Evolutionary conservation across 2,113 vertebrate genomes (phyloP).

Genomic region (Cinclus mexicanus): DNA sequence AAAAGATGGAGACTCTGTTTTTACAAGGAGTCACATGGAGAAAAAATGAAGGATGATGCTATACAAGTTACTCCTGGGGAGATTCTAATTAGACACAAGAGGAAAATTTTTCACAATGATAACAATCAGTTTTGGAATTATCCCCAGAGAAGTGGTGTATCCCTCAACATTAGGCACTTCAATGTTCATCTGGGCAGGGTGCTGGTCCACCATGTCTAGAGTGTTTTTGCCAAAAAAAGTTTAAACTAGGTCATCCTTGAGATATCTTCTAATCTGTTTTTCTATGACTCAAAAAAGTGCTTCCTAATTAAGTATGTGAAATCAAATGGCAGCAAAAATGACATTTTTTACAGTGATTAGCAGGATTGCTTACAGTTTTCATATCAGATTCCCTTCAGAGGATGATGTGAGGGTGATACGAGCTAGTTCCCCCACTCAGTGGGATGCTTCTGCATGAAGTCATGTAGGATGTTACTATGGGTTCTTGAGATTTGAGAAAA

Average conservation of each 20-base stretch:
- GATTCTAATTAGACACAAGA: background rate
- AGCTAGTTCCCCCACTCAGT: background rate
- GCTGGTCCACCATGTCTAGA: background rate
- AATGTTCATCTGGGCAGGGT: background rate
- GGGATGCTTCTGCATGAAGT: background rate
- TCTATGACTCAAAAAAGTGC: background rate
- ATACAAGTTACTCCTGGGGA: background rate
- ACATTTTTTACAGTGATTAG: background rate
- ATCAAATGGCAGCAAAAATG: background rate
- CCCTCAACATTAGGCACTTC: background rate
- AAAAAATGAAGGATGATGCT: background rate
- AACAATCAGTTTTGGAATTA: background rate
- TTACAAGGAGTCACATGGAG: background rate
- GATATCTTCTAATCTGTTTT: background rate
- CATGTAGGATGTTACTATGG: background rate
- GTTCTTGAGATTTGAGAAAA: background rate
- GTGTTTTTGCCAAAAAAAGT: background rate
- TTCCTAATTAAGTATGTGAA: background rate
- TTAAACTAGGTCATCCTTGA: background rate
- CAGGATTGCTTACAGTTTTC: background rate
- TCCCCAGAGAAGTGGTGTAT: background rate
- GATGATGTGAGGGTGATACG: accelerated
- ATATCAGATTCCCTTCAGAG: background rate
- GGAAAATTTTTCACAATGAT: background rate
- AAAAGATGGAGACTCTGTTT: background rate